phyloP scores from a whole-genome alignment of 2,113 vertebrate genomes.

The Neodontobutis hainanensis region DNA sequence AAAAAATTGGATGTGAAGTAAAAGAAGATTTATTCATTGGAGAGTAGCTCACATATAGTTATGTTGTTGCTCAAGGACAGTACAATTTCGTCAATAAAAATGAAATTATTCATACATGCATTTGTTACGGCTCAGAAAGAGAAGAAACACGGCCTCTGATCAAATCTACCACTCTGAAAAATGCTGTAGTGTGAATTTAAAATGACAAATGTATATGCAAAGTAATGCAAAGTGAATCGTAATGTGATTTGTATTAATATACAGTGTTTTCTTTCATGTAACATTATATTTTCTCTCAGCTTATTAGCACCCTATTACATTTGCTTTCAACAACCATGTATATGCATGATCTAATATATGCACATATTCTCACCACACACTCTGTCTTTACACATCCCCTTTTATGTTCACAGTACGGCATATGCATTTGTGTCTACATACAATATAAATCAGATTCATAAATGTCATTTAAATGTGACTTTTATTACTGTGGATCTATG shows the following conservation, averaged over 20 bases:
- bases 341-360: not conserved
- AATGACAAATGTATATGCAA: not conserved
- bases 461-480: not conserved
- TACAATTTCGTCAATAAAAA: not conserved
- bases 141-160: too few relatives aligned
- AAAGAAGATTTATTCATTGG: too few relatives aligned
- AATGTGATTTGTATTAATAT: not conserved
- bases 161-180: not conserved
- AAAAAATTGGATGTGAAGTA: too few relatives aligned
- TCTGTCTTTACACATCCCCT: not conserved
- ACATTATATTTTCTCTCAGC: not conserved
- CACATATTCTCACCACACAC: not conserved
- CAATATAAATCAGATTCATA: not conserved
- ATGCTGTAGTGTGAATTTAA: too few relatives aligned
- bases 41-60: too few relatives aligned
- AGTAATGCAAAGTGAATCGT: not conserved
- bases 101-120: not conserved
- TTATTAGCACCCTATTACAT: slow-evolving; percentile 1
- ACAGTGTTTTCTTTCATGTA: not conserved
- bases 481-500: not conserved
- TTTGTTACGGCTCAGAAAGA: not conserved
- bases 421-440: not conserved
- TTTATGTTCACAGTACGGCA: not conserved
- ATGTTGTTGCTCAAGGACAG: too few relatives aligned
- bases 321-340: not conserved